A percentile compares a stretch with the other conserved stretches of the same genome.
phyloP scores from a whole-genome alignment of 2,113 vertebrate genomes.

The Notarius quadriscutis region DNA sequence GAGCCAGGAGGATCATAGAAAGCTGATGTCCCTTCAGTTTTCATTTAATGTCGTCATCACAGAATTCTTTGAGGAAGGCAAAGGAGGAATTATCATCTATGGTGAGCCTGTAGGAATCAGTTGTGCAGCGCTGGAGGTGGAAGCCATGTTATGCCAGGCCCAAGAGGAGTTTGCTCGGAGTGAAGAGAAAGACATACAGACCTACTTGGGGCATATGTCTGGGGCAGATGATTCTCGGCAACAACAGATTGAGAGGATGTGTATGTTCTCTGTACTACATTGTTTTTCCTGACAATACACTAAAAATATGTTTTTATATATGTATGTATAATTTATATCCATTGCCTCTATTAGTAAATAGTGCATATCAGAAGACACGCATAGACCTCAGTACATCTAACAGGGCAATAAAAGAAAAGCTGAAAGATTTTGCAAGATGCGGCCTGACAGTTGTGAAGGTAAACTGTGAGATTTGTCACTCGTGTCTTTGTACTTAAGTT shows the following conservation, averaged over 20 bases:
- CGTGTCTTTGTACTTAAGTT: not conserved
- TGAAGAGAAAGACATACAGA: constrained; percentile 58
- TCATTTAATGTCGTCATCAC: constrained; percentile 48
- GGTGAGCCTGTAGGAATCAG: constrained; percentile 55
- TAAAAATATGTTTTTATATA: not conserved
- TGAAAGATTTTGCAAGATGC: constrained; percentile 48
- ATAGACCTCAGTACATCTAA: not conserved
- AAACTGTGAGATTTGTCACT: constrained; percentile 41
- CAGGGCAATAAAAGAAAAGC: fast-evolving
- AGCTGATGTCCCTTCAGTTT: constrained; percentile 56
- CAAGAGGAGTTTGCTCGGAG: constrained; percentile 64
- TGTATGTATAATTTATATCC: not conserved
- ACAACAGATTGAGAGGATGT: not conserved
- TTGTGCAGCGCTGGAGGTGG: constrained; percentile 63
- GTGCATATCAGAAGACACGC: not conserved
- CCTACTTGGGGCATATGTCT: not conserved
- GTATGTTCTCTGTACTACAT: not conserved
- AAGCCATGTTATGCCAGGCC: constrained; percentile 73
- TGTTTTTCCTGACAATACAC: not conserved
- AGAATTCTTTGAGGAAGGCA: constrained; percentile 65
- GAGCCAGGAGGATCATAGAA: constrained; percentile 63
- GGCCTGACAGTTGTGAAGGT: constrained; percentile 71
- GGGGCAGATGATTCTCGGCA: not conserved
- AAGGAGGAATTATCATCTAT: constrained; percentile 63
- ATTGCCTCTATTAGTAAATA: not conserved